Base-by-base conservation (phyloP, 2,888 invertebrate genomes). In the Drosophila maculinotata region DNA sequence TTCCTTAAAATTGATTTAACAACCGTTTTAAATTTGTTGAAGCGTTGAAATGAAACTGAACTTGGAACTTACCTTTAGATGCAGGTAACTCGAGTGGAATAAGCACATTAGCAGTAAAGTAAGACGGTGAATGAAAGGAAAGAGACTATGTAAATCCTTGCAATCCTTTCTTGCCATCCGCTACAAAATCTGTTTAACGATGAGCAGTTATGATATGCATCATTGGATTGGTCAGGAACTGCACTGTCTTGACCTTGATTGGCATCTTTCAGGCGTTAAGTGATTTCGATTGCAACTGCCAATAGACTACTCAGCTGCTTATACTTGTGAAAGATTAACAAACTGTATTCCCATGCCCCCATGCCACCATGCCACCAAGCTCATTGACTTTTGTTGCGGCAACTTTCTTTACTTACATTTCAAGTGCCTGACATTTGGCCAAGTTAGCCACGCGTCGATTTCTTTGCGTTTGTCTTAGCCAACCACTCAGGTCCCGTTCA, bases 1-100 rank as follows among this genome's bases (percentile, higher is more conserved):
- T 53, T 54, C 35, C 33, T 51, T 53, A 56, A 62, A 62, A 69
- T 74, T 58, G 51, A 62, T 66, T 76, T 53, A 63, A 58, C 58
- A 54, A 30, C 26, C 51, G 54, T 49, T 53, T 57, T 44, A 44
- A 47, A 56, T 52, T 75, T 54, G 33, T 38, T 41, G 30, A 51
- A 42, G 51, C 69, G 45, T 45, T 33, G 38, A 35, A 42, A 30
- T 33, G 31, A 12, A n/a, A 57, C 49, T 41, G 17, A 44, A 28
- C 25, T 14, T 9, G 10, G 10, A 9, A 17, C 39, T 8, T 12
- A 45, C 20, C 2, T 42, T 38, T 23, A 31, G 10, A 14, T 9
- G 38, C 69, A 48, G 58, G 35, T 38, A 69, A 41, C 39, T 69
- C 44, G 5, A 63, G 38, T 59, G 63, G 58, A 69, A 74, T 51